phyloP scores from a whole-genome alignment of 2,113 vertebrate species.

The Tympanuchus pallidicinctus region DNA sequence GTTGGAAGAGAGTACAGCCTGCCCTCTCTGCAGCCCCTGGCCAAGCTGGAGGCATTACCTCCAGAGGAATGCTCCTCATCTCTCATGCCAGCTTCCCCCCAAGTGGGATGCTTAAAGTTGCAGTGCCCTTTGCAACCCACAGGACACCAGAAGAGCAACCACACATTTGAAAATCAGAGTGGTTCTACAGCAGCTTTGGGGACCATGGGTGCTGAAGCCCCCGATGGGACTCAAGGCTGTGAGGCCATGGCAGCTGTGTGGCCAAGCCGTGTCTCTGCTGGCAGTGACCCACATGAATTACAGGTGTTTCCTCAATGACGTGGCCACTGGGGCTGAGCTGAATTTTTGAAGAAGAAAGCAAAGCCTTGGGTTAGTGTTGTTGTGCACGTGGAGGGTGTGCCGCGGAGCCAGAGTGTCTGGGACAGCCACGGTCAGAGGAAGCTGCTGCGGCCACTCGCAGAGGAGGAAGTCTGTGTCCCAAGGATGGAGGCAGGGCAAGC shows the following conservation, averaged over 20 bases:
- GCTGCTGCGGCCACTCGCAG: not conserved
- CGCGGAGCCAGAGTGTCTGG: conserved; percentile 73
- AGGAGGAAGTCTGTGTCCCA: conserved; percentile 44
- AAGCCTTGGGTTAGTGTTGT: conserved; percentile 23
- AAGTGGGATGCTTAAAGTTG: not conserved
- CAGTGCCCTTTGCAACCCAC: not conserved
- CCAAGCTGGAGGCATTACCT: not conserved
- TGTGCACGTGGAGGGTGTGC: conserved; percentile 52
- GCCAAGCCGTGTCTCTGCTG: accelerated
- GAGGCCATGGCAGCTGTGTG: accelerated
- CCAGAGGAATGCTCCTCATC: not conserved
- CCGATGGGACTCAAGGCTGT: accelerated
- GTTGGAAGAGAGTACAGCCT: not conserved
- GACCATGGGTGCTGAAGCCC: not conserved
- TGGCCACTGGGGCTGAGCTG: not conserved
- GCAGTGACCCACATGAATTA: accelerated
- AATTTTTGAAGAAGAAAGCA: not conserved
- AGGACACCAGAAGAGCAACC: not conserved
- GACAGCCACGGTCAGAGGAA: conserved; percentile 66
- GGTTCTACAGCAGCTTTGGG: not conserved
- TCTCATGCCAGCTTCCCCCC: not conserved
- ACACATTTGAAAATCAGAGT: not conserved
- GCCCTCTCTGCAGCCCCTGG: not conserved
- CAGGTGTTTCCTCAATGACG: not conserved
- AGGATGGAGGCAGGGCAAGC: conserved; percentile 13